These are phyloP conservation scores for Scrobipalpa atriplicella DNA, from an alignment of 2,888 invertebrate species.

Conservation along the genomic window DNA sequence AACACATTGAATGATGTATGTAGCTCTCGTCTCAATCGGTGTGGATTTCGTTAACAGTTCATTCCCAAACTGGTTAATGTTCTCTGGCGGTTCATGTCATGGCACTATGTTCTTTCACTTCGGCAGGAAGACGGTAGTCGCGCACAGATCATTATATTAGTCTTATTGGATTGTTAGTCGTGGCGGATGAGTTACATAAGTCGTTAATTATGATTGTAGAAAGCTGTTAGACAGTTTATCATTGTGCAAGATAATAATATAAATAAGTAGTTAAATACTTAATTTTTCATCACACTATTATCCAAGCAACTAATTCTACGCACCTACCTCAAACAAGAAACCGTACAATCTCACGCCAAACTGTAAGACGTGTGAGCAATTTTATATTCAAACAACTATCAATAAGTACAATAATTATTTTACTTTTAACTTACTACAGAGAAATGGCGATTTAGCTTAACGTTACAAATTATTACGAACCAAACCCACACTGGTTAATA, in stretches of 20 bases:
- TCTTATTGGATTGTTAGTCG: constrained; percentile 17
- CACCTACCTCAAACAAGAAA: constrained; percentile 7
- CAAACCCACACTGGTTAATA: constrained; percentile 56
- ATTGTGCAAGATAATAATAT: background rate
- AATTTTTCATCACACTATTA: background rate
- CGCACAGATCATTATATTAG: constrained; percentile 53
- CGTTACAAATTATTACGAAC: constrained; percentile 32
- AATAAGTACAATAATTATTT: background rate
- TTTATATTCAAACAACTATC: constrained; percentile 5
- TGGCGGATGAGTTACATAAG: constrained; percentile 18
- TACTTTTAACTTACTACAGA: background rate
- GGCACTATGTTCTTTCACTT: constrained; percentile 58
- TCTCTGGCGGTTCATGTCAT: constrained; percentile 62
- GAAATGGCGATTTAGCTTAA: background rate
- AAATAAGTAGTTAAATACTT: background rate
- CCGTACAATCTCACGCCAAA: constrained; percentile 64
- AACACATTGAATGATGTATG: constrained; percentile 72
- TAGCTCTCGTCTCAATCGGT: constrained; percentile 64
- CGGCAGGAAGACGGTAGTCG: constrained; percentile 81
- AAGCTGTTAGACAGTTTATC: constrained; percentile 29
- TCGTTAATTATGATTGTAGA: constrained; percentile 16
- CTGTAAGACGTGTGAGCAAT: constrained; percentile 78
- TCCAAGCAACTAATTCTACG: constrained; percentile 7
- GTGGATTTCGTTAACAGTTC: constrained; percentile 73
- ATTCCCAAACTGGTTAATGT: constrained; percentile 72